Evolutionary conservation across 1,140 invertebrate species (phyloP), one percentile per base, ranked within the genome.

Genomic region (Apocrypta bakeri): DNA sequence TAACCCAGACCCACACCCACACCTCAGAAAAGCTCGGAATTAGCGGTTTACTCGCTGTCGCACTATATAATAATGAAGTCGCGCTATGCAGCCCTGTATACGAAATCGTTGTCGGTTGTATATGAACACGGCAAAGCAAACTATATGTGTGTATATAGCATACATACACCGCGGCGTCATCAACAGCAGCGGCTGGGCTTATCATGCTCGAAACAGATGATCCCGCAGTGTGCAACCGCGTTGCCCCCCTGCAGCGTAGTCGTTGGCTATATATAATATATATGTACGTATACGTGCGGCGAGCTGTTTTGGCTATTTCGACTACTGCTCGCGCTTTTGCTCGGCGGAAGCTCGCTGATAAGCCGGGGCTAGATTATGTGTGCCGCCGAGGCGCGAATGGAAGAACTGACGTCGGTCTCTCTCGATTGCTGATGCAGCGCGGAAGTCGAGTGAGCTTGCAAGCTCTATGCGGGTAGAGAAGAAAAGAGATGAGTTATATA

Each of bases 121-220:
- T 9, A 37, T 9, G 33, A 9, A 37, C 33, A n/a, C 33, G 33
- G 33, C 9, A 37, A 9, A 37, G 33, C 9, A 37, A 2, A 9
- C 2, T 37, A 37, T 9, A 37, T 37, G 9, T 37, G 9, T 17
- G 2, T 11, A 14, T 17, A 48, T 56, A 56, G 17, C 7, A 56
- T n/a, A 48, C 42, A 17, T 14, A 21, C 14, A 48, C 25, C 24
- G 24, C 7, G 24, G 69, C 31, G 37, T 9, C 63, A 42, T 66
- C 63, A 66, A 48, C 76, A 78, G 31, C 68, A 24, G 24, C 17
- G 21, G 42, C 9, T 21, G 42, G n/a, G 79, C 48, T 81, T 81
- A 81, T 81, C 79, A 48, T 9, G 24, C 56, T 81, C 33, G 61
- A 64, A 81, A 81, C 79, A 81, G 79, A 81, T 74, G 69, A 81